phyloP scores from a whole-genome alignment of 2,888 invertebrate genomes.

The Thumatha senex region DNA sequence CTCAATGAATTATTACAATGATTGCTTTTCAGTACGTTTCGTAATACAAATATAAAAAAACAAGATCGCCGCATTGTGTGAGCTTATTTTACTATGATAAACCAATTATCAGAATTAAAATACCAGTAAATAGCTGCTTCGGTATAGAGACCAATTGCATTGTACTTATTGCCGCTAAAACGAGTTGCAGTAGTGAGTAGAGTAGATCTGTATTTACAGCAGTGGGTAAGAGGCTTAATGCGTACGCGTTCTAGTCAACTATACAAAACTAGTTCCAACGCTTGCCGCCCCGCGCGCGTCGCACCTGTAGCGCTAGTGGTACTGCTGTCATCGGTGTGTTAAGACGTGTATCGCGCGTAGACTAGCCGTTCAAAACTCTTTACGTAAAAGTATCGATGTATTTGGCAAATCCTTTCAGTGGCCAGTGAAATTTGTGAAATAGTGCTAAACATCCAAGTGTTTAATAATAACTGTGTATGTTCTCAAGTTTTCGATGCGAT shows the following conservation, averaged over 20 bases:
- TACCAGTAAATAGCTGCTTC: too few species aligned
- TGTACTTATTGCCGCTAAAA: too few species aligned
- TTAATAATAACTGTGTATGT: conserved; percentile 37
- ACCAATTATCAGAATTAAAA: too few species aligned
- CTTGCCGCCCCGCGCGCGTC: conserved; percentile 33
- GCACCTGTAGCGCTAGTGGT: conserved; percentile 57
- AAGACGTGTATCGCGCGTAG: conserved; percentile 29
- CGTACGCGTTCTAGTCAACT: conserved; percentile 1
- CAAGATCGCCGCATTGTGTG: too few species aligned
- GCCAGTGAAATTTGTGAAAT: conserved; percentile 60
- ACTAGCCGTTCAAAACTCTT: conserved; percentile 56
- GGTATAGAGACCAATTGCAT: too few species aligned
- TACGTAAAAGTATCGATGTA: conserved; percentile 66
- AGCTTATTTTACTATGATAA: too few species aligned
- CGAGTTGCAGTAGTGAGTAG: too few species aligned
- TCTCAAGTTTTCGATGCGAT: conserved; percentile 61
- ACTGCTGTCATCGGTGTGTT: conserved; percentile 40
- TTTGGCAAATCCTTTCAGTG: conserved; percentile 50
- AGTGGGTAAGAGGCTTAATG: too few species aligned
- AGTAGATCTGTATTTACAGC: too few species aligned
- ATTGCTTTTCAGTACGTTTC: too few species aligned
- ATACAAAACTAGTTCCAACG: conserved; percentile 40
- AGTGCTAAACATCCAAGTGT: conserved; percentile 53
- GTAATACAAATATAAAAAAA: too few species aligned
- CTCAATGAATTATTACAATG: too few species aligned